Evolutionary conservation across 2,113 vertebrate genomes (phyloP).

Genomic region (Mastomys coucha): DNA sequence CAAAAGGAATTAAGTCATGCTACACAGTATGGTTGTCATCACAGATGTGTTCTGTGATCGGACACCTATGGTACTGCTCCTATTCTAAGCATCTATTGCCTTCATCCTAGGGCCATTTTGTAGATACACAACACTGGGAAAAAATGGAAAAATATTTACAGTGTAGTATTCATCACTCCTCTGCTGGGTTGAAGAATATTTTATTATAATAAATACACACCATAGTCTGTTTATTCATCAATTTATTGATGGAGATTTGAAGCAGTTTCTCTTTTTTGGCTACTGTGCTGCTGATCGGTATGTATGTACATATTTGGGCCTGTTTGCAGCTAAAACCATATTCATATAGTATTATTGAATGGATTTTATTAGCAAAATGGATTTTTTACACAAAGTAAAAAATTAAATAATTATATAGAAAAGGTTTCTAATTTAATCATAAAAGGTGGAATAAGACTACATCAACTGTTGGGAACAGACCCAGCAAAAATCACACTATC

Average conservation of each 20-base stretch:
- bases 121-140: not conserved
- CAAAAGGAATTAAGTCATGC: not conserved
- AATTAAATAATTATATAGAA: no score
- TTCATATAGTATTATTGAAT: not conserved
- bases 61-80: not conserved
- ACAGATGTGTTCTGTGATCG: not conserved
- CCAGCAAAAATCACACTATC: no score
- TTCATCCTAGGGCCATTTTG: not conserved
- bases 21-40: not conserved
- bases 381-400: no score
- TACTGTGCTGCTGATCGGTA: not conserved
- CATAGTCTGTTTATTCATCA: not conserved
- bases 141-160: not conserved
- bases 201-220: not conserved
- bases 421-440: no score
- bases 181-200: not conserved
- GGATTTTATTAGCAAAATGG: not conserved
- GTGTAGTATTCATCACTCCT: not conserved
- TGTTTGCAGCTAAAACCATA: not conserved
- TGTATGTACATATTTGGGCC: not conserved
- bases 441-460: no score
- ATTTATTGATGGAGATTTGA: not conserved
- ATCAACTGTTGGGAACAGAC: no score
- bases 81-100: not conserved
- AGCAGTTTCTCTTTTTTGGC: not conserved